Evolutionary conservation across 2,113 vertebrate genomes (phyloP).

Genomic region (Pygoscelis antarcticus): DNA sequence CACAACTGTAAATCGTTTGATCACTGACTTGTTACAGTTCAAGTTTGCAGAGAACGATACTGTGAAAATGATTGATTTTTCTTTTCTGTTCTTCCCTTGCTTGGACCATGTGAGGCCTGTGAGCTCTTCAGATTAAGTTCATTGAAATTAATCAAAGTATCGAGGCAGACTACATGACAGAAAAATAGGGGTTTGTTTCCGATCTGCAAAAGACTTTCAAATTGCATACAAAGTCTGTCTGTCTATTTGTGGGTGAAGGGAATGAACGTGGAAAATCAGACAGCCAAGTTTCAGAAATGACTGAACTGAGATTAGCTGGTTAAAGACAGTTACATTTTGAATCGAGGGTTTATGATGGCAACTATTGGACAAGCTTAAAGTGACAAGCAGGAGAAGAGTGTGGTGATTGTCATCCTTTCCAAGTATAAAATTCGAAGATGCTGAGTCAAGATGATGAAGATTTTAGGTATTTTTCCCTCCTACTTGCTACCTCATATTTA

Average conservation of each 20-base stretch:
- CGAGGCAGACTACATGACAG: neutral
- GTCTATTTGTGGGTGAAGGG: neutral
- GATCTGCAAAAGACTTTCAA: neutral
- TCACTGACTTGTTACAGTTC: neutral
- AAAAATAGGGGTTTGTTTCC: neutral
- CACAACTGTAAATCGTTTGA: slow-evolving; percentile 17
- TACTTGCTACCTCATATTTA: neutral
- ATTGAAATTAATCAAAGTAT: neutral
- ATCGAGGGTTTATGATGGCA: neutral
- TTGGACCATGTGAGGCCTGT: neutral
- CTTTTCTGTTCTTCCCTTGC: neutral
- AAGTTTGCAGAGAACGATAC: neutral
- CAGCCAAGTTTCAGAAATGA: neutral
- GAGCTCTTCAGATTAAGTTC: neutral
- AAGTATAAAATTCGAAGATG: neutral
- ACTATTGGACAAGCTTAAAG: neutral
- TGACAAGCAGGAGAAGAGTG: neutral
- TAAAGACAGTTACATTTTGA: neutral
- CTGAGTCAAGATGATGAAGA: neutral
- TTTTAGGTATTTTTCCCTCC: neutral
- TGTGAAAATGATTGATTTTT: neutral
- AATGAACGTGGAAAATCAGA: neutral
- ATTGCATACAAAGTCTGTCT: neutral
- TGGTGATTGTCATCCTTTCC: neutral
- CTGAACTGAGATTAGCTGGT: neutral